Evolutionary conservation across 2,888 invertebrate genomes (phyloP), one percentile per base, ranked within the genome.

Genomic region (Mantis religiosa): DNA sequence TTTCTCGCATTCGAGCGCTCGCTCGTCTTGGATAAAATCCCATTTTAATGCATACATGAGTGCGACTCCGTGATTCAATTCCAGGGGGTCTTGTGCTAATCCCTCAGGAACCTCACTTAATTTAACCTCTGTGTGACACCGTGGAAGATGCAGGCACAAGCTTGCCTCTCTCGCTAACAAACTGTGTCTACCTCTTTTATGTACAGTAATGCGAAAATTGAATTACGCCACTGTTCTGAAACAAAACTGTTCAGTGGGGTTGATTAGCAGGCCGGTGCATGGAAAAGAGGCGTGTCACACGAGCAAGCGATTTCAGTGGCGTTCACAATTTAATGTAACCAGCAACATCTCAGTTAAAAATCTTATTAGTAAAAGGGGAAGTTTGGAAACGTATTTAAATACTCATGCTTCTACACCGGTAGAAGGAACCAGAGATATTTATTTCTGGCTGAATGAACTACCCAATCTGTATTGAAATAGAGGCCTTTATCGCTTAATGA

Each of bases 121-220:
- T 82, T 87, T 87, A 87, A 82, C 82, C 41, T 82, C 81, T 71
- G 20, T 71, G 54, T 71, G 54, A 71, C 54, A 71, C 54, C 20
- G 54, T 71, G 54, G 20, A 71, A 71, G 54, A 71, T 71, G 54
- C 54, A 71, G 54, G 54, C 54, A 20, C 54, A 41, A 2, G 54
- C 54, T 54, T 54, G 54, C 54, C 54, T 71, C 54, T 71, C 54
- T 71, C 20, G 54, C 54, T 71, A 20, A 71, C 54, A 71, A 71
- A 71, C 54, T 71, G 20, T 20, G 54, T 71, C 54, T 71, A 71
- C 20, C 54, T 71, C 87, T 87, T 87, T 87, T 87, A 87, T 82
- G 87, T 87, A 87, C 82, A 28, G 87, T 87, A 87, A 87, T 87
- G 87, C 87, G 34, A 82, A 82, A 87, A 87, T 87, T 87, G 87